Percentiles rank a stretch among this genome's conserved stretches.
Evolutionary conservation across 2,888 invertebrate species (phyloP).

Genomic region (Himalopsyche anomala): DNA sequence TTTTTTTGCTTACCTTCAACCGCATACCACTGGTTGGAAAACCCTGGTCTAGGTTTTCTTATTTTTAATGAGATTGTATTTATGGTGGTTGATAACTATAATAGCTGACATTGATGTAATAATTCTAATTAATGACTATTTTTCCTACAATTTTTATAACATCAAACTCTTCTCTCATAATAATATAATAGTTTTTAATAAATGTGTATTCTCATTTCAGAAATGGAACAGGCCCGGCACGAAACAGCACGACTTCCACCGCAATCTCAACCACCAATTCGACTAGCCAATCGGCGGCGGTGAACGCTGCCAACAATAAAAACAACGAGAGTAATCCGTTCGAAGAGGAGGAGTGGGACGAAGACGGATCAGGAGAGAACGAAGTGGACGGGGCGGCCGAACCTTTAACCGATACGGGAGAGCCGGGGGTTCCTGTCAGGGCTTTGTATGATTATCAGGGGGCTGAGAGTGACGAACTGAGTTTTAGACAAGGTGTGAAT

Average conservation of each 20-base stretch:
- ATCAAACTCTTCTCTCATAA: no score
- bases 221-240: conserved; percentile 71
- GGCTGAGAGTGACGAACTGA: conserved; percentile 97
- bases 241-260: conserved; percentile 44
- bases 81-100: no score
- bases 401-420: conserved; percentile 89
- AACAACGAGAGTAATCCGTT: conserved; percentile 86
- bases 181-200: no score
- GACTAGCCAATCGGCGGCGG: conserved; percentile 68
- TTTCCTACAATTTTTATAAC: no score
- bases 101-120: no score
- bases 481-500: conserved; percentile 92
- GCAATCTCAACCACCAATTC: conserved; percentile 68
- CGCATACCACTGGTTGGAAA: no score
- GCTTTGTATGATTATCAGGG: conserved; percentile 98
- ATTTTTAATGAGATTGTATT: no score
- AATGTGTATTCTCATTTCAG: conserved; percentile 67
- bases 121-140: no score
- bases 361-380: conserved; percentile 83
- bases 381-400: conserved; percentile 80
- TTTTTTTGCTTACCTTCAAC: no score
- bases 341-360: conserved; percentile 87
- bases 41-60: no score
- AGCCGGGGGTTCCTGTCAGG: conserved; percentile 95
- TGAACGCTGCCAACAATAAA: conserved; percentile 64